Percentiles rank a stretch among this genome's conserved stretches.
phyloP scores from a whole-genome alignment of 2,113 vertebrate species.

The Nesogale talazaci region DNA sequence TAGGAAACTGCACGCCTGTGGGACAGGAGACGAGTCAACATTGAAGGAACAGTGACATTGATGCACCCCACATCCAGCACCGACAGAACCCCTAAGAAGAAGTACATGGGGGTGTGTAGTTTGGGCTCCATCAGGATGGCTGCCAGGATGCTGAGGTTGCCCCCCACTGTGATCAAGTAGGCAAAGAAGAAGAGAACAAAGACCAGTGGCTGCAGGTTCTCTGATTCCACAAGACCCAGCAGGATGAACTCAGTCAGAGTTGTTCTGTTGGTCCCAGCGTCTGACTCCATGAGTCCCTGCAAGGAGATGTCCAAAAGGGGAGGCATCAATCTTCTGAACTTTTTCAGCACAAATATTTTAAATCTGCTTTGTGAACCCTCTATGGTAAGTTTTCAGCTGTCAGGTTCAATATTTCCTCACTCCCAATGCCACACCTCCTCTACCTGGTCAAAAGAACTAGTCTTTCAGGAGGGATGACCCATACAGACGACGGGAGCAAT shows the following conservation, averaged over 20 bases:
- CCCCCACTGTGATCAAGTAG: slow-evolving; percentile 58
- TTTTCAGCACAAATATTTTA: not conserved
- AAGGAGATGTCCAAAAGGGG: not conserved
- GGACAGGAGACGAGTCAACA: slow-evolving; percentile 20
- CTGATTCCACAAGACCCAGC: slow-evolving; percentile 39
- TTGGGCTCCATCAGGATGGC: slow-evolving; percentile 62
- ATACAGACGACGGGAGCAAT: no score
- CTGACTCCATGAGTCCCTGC: slow-evolving; percentile 47
- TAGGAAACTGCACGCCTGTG: slow-evolving; percentile 36
- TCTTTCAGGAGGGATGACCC: no score
- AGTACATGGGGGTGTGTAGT: slow-evolving; percentile 76
- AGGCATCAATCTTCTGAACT: not conserved
- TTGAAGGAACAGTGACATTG: slow-evolving; percentile 61
- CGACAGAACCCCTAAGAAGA: slow-evolving; percentile 67
- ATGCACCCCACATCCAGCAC: slow-evolving; percentile 58
- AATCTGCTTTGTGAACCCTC: not conserved
- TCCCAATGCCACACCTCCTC: not conserved
- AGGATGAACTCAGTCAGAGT: slow-evolving; percentile 56
- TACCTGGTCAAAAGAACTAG: no score
- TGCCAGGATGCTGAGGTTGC: slow-evolving; percentile 64
- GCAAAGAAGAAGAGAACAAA: slow-evolving; percentile 61
- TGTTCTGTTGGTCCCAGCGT: slow-evolving; percentile 9
- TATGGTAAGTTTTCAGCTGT: not conserved
- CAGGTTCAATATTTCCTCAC: not conserved
- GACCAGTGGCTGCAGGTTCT: slow-evolving; percentile 35